A percentile compares a stretch with the other conserved stretches of the same genome.
Evolutionary conservation across 1,140 invertebrate genomes (phyloP).

Genomic region (Eurosta solidaginis): DNA sequence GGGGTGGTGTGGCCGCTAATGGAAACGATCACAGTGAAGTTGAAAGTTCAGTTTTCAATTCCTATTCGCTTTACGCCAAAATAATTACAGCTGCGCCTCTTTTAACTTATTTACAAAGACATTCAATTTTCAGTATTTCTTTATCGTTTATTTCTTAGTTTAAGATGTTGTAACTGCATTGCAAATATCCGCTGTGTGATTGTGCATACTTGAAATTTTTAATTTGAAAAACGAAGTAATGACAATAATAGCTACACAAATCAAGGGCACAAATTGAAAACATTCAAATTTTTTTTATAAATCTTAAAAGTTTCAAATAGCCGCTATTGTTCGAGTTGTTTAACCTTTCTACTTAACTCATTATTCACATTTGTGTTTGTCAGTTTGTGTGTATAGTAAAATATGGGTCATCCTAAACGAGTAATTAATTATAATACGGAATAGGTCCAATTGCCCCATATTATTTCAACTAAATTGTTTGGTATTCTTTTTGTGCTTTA

Average conservation of each 20-base stretch:
- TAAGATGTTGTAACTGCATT: background rate
- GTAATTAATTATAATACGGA: background rate
- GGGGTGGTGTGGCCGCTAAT: background rate
- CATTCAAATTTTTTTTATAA: no score
- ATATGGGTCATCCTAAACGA: background rate
- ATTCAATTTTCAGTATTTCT: background rate
- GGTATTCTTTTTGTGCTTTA: no score
- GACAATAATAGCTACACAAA: background rate
- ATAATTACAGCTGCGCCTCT: background rate
- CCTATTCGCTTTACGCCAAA: background rate
- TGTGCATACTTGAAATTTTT: background rate
- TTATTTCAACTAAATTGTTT: background rate
- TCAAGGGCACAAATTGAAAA: background rate
- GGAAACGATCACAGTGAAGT: background rate
- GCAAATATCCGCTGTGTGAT: background rate
- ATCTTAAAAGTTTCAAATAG: no score
- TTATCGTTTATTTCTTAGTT: background rate
- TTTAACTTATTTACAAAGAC: background rate
- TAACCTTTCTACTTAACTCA: background rate
- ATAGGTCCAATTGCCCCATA: background rate
- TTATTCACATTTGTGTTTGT: background rate
- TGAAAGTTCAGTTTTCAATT: background rate
- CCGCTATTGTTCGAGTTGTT: background rate
- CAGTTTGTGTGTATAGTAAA: background rate
- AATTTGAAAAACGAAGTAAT: background rate